Conservation (phyloP, 2,797 vertebrate genomes). For the Vultur gryphus region DNA sequence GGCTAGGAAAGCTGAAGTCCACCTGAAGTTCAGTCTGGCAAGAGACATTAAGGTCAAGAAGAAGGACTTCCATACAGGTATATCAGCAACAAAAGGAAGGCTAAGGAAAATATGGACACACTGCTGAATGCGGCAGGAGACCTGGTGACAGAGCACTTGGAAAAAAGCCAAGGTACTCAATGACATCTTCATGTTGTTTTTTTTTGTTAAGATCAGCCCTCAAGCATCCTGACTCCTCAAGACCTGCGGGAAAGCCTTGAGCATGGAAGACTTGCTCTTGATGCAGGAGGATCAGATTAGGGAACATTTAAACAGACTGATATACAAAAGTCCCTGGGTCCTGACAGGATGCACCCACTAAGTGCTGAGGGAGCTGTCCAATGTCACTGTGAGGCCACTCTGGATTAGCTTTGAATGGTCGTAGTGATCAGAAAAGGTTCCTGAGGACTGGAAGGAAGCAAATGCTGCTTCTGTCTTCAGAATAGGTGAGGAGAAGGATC, state of each 20-base stretch:
- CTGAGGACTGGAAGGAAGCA: neutral
- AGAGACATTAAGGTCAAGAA: neutral
- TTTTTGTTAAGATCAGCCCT: neutral
- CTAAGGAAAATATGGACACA: neutral
- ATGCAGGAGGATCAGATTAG: neutral
- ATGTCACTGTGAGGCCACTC: neutral
- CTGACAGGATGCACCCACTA: neutral
- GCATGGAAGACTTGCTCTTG: neutral
- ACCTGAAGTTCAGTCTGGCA: neutral
- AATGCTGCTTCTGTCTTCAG: neutral
- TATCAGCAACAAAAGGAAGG: neutral
- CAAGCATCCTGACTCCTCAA: neutral
- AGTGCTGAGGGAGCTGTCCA: neutral
- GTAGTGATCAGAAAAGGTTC: neutral
- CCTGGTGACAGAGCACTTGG: neutral
- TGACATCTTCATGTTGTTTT: neutral
- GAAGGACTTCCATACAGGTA: neutral
- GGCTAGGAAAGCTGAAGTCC: neutral
- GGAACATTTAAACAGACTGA: neutral
- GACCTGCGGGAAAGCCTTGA: neutral
- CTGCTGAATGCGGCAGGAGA: neutral
- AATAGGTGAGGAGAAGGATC: neutral
- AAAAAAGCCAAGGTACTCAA: neutral
- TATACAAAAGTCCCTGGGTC: neutral
- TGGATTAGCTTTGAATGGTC: neutral